Percentiles rank a stretch among this genome's conserved stretches.
phyloP scores from a whole-genome alignment of 2,888 invertebrate genomes.

The Mesoligia furuncula region DNA sequence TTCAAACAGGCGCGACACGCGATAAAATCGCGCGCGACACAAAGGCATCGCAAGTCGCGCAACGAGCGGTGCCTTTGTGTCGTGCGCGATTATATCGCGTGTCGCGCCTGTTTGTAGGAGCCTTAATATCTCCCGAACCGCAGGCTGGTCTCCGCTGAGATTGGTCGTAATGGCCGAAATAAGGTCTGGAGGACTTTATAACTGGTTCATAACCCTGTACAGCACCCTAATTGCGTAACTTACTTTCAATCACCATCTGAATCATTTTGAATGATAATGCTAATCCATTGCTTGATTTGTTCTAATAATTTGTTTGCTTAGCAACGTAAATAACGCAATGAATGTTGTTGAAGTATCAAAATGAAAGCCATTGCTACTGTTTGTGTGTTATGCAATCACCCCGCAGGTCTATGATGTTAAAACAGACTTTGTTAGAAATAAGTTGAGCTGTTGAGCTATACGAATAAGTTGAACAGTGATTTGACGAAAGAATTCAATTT shows the following conservation, averaged over 20 bases:
- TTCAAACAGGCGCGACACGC: too few species aligned
- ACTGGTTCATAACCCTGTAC: background rate
- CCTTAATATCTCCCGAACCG: too few species aligned
- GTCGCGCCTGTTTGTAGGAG: too few species aligned
- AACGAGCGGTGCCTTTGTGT: too few species aligned
- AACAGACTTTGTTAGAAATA: background rate
- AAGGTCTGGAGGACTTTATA: background rate
- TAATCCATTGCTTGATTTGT: background rate
- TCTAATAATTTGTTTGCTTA: background rate
- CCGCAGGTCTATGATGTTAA: background rate
- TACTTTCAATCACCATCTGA: background rate
- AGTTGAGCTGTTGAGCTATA: background rate
- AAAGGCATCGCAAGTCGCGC: too few species aligned
- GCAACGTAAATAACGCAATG: background rate
- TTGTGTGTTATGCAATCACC: background rate
- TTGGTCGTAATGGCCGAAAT: background rate
- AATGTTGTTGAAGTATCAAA: background rate
- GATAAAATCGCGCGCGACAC: too few species aligned
- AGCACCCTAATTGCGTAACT: too few species aligned
- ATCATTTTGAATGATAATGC: background rate
- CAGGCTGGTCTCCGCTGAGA: too few species aligned
- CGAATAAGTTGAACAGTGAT: conserved; percentile 8
- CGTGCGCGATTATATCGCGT: too few species aligned
- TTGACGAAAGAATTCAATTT: background rate
- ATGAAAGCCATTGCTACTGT: background rate